Conservation (phyloP, 1,140 invertebrate genomes). For the Brachionus manjavacas region DNA sequence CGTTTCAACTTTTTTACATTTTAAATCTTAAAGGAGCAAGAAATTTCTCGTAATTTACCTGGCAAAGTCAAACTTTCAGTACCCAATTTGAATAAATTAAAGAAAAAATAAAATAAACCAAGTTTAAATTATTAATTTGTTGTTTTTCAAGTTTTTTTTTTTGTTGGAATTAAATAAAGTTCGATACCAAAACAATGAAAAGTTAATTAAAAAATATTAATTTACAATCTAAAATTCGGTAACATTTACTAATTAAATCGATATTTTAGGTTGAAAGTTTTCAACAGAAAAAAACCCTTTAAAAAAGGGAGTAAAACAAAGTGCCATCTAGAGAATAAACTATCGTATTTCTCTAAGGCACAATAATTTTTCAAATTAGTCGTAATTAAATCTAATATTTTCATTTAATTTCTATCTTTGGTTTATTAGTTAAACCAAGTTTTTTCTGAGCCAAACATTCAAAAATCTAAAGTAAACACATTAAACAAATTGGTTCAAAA, state of each 20-base stretch:
- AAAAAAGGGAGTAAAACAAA: neutral
- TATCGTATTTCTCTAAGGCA: neutral
- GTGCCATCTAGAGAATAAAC: neutral
- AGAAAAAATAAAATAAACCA: constrained; percentile 47
- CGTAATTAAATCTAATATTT: constrained; percentile 16
- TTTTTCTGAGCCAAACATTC: neutral
- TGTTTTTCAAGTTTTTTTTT: neutral
- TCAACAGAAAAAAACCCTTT: neutral
- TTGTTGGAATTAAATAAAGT: neutral
- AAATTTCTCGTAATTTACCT: constrained; percentile 87
- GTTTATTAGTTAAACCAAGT: neutral
- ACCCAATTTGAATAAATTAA: constrained; percentile 53
- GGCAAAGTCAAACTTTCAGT: constrained; percentile 88
- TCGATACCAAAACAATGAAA: neutral
- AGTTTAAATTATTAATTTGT: neutral
- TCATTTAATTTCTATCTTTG: neutral
- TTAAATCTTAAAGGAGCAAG: constrained; percentile 66
- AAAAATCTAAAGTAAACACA: neutral
- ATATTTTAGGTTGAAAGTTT: neutral
- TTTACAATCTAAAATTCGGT: neutral
- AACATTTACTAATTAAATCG: neutral
- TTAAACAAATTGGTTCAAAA: neutral
- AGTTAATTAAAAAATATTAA: constrained; percentile 37
- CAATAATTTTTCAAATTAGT: neutral
- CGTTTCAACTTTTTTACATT: neutral